phyloP scores from a whole-genome alignment of 2,113 vertebrate genomes.

The Polyodon spathula region DNA sequence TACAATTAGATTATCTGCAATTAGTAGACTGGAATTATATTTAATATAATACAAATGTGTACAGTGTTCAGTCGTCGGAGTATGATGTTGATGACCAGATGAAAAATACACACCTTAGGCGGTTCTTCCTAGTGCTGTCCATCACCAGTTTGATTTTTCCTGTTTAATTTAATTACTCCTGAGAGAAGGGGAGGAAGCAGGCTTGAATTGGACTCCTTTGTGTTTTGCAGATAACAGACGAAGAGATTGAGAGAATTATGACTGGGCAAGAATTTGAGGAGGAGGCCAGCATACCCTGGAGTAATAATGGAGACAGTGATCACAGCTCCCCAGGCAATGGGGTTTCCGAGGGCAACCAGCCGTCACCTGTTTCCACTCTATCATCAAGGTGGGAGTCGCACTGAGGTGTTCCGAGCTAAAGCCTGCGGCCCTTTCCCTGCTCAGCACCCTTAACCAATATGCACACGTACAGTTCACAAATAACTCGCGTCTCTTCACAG shows the following conservation, averaged over 20 bases:
- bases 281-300: conserved; percentile 81
- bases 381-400: conserved; percentile 80
- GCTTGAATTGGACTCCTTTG: not conserved
- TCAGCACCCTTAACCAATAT: not conserved
- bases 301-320: conserved; percentile 94
- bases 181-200: not conserved
- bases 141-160: too few species aligned
- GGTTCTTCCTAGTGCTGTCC: too few species aligned
- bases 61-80: too few species aligned
- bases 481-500: too few species aligned
- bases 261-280: conserved; percentile 97
- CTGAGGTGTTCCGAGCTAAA: too few species aligned
- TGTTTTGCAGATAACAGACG: conserved; percentile 78
- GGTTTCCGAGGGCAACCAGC: conserved; percentile 93
- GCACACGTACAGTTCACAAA: not conserved
- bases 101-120: too few species aligned
- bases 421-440: not conserved
- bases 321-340: conserved; percentile 93
- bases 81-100: too few species aligned
- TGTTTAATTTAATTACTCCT: too few species aligned
- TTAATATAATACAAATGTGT: too few species aligned
- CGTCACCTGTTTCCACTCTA: conserved; percentile 86
- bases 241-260: conserved; percentile 98
- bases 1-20: too few species aligned
- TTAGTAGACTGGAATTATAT: too few species aligned